phyloP scores from a whole-genome alignment of 2,113 vertebrate species.

The Grammatotria lemairii region DNA sequence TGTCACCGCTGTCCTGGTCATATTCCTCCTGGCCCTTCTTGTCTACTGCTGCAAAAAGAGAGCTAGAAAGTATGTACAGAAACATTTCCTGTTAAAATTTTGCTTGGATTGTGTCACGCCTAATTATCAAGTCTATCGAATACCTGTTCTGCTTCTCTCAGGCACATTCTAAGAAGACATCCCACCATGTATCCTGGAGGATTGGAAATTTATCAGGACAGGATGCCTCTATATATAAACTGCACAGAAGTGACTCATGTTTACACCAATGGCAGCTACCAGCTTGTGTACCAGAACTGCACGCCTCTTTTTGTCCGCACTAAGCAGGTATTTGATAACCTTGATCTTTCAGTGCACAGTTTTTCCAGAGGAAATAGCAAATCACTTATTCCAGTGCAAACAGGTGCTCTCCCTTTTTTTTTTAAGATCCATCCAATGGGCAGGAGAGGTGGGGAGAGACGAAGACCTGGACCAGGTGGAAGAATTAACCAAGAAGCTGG shows the following conservation, averaged over 20 bases:
- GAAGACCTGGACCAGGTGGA: conserved; percentile 22
- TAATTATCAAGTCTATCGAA: neutral
- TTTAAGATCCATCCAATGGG: conserved; percentile 43
- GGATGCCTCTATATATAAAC: conserved; percentile 71
- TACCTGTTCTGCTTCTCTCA: neutral
- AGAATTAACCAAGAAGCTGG: neutral
- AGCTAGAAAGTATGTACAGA: conserved; percentile 41
- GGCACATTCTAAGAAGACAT: conserved; percentile 22
- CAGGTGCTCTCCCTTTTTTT: neutral
- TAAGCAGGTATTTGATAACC: conserved; percentile 60
- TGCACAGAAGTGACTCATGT: conserved; percentile 71
- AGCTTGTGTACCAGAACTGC: conserved; percentile 75
- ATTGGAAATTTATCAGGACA: conserved; percentile 57
- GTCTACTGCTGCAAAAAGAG: conserved; percentile 38
- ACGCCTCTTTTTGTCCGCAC: conserved; percentile 69
- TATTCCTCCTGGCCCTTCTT: conserved; percentile 19
- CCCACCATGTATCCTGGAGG: conserved; percentile 32
- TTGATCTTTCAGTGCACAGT: neutral
- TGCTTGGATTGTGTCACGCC: neutral
- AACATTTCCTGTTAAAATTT: neutral
- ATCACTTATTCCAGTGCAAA: neutral
- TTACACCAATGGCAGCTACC: conserved; percentile 76
- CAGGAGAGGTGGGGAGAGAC: conserved; percentile 55
- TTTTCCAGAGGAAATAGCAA: neutral
- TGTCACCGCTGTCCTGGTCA: conserved; percentile 9